Percentiles rank a stretch among this genome's conserved stretches.
phyloP scores from a whole-genome alignment of 2,888 invertebrate genomes.

The Microchrysa polita region DNA sequence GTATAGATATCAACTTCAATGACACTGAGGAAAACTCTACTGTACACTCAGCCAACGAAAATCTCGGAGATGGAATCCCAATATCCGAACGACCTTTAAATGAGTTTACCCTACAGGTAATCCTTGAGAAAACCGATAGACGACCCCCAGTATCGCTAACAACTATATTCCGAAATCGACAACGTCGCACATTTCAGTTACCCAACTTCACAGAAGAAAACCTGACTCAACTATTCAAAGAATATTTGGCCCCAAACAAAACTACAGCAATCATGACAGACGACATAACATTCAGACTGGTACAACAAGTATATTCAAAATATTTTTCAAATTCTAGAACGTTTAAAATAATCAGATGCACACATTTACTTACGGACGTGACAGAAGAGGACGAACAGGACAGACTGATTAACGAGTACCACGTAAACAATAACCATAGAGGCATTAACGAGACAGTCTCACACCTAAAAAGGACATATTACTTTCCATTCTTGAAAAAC shows the following conservation, averaged over 20 bases:
- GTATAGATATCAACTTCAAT: background rate
- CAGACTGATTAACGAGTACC: background rate
- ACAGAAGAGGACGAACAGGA: slow-evolving; percentile 19
- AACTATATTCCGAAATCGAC: background rate
- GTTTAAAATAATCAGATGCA: slow-evolving; percentile 24
- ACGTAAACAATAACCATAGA: slow-evolving; percentile 21
- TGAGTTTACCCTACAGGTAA: slow-evolving; percentile 45
- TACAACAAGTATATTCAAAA: slow-evolving; percentile 47
- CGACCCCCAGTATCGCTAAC: background rate
- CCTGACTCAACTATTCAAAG: background rate
- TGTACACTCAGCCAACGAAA: slow-evolving; percentile 50
- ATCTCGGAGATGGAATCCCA: slow-evolving; percentile 50
- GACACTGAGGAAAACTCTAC: slow-evolving; percentile 9
- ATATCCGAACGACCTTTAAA: slow-evolving; percentile 53
- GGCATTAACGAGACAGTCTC: slow-evolving; percentile 43
- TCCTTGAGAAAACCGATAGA: background rate
- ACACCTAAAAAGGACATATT: slow-evolving; percentile 43
- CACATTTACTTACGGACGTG: slow-evolving; percentile 9
- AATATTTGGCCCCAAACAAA: background rate
- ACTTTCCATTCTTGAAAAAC: slow-evolving; percentile 44
- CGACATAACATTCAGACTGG: slow-evolving; percentile 49
- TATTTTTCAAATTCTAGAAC: slow-evolving; percentile 23
- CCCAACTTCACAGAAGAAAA: background rate
- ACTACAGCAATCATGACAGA: slow-evolving; percentile 29
- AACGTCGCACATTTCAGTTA: background rate